Percentiles rank a stretch among this genome's conserved stretches.
Conservation (phyloP, 2,888 invertebrate genomes). For the Mesorhabditis sp. region DNA sequence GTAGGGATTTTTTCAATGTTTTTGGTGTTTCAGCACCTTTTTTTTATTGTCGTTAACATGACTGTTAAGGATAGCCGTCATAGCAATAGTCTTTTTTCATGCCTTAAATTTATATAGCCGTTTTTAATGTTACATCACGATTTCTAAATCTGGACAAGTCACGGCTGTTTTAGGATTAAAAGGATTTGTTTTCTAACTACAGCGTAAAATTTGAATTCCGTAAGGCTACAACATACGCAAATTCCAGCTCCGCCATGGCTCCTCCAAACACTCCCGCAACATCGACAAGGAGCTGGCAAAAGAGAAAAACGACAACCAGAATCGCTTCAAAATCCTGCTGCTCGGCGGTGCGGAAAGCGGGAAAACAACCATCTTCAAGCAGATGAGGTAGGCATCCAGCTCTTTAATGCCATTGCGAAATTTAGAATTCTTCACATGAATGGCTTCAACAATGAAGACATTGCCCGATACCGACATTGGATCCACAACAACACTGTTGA, state of each 20-base stretch:
- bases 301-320: slow-evolving; percentile 28
- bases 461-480: slow-evolving; percentile 25
- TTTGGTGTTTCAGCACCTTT: too few relatives aligned
- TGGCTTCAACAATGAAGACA: slow-evolving; percentile 36
- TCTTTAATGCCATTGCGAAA: neutral
- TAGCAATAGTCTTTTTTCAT: too few relatives aligned
- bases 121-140: too few relatives aligned
- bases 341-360: slow-evolving; percentile 38
- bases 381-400: slow-evolving; percentile 30
- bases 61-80: too few relatives aligned
- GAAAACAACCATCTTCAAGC: slow-evolving; percentile 44
- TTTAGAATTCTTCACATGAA: slow-evolving; percentile 41
- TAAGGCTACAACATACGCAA: too few relatives aligned
- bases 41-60: too few relatives aligned
- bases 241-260: neutral
- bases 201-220: too few relatives aligned
- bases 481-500: slow-evolving; percentile 38
- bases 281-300: slow-evolving; percentile 37
- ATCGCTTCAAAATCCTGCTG: slow-evolving; percentile 38
- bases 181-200: too few relatives aligned
- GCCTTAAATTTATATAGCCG: too few relatives aligned
- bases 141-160: too few relatives aligned
- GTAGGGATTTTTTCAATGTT: too few relatives aligned
- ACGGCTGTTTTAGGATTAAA: too few relatives aligned
- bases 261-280: slow-evolving; percentile 30